Base-by-base conservation (phyloP, 2,888 invertebrate species). In the Elysia crispata region DNA sequence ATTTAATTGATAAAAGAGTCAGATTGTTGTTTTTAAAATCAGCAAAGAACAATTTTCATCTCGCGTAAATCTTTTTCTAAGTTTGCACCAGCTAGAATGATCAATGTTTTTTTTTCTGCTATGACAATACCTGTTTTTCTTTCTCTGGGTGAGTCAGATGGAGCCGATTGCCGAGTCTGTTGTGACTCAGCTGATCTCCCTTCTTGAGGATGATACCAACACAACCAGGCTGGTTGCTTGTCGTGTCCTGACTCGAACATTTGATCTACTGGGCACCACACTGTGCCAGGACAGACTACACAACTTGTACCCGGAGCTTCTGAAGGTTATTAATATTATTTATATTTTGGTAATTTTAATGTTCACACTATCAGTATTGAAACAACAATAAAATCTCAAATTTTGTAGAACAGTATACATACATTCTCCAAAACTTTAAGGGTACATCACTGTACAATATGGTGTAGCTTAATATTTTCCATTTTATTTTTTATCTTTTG, bases 241-340 rank as follows among this genome's bases (percentile, higher is more conserved):
- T 80, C 93, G 94, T 83, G 93, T 94, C 0, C 92, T 92, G 85
- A 90, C 89, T 13, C 87, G 88, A 15, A 92, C 80, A 90, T 94
- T 86, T 87, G 89, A 87, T 74, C 83, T 86, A 31, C 85, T 88
- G 82, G 90, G 88, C 3, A 76, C 82, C 5, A 60, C 77, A 15
- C 79, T 91, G 13, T 89, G 90, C 73, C 89, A 91, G 70, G 88
- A 91, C 79, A 84, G 88, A 28, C 87, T 92, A 6, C 92, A 92
- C 85, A 91, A 91, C 83, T 86, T 91, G 74, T 92, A 92, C 82
- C 90, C 91, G 3, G 91, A 92, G 86, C 93, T 96, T 13, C 90
- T 96, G 60, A 96, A 95, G 80, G 80, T 80, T 76, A 60, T 41
- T 11, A 41, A n/a, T n/a, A n/a, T n/a, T n/a, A n/a, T n/a, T n/a